Conservation (phyloP, 2,888 invertebrate species). For the Calameuta idolon region DNA sequence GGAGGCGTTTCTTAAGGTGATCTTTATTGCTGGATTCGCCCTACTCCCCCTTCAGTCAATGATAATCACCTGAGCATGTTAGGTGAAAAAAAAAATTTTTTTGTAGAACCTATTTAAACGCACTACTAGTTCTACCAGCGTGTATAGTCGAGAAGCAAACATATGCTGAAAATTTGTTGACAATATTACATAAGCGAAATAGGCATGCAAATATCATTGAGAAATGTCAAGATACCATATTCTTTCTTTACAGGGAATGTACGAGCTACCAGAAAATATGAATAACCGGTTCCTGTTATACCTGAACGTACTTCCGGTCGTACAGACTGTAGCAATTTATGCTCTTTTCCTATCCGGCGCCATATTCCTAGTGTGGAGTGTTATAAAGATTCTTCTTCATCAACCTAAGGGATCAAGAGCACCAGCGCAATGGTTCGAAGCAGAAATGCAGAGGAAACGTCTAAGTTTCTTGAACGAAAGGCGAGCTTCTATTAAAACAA, state of each 20-base stretch:
- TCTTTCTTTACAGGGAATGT: conserved; percentile 74
- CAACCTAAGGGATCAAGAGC: conserved; percentile 37
- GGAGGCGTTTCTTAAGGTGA: too few relatives aligned
- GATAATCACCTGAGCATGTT: background rate
- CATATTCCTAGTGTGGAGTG: conserved; percentile 69
- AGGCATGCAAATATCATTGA: background rate
- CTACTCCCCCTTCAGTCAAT: background rate
- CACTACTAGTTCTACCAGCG: background rate
- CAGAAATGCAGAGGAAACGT: conserved; percentile 52
- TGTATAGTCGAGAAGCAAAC: background rate
- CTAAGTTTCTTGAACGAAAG: conserved; percentile 51
- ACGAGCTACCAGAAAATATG: conserved; percentile 74
- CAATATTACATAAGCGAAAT: background rate
- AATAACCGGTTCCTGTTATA: conserved; percentile 78
- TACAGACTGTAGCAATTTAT: conserved; percentile 72
- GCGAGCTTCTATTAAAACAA: conserved; percentile 47
- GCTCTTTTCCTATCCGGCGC: conserved; percentile 69
- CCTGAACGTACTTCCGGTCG: conserved; percentile 77
- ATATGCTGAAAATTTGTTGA: background rate
- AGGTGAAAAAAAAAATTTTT: background rate
- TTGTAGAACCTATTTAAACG: background rate
- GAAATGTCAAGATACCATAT: background rate
- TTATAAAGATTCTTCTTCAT: conserved; percentile 60
- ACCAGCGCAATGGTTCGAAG: conserved; percentile 49
- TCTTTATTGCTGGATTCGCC: too few relatives aligned